Conservation (phyloP, 2,113 vertebrate species). For the Hemibagrus wyckioides region DNA sequence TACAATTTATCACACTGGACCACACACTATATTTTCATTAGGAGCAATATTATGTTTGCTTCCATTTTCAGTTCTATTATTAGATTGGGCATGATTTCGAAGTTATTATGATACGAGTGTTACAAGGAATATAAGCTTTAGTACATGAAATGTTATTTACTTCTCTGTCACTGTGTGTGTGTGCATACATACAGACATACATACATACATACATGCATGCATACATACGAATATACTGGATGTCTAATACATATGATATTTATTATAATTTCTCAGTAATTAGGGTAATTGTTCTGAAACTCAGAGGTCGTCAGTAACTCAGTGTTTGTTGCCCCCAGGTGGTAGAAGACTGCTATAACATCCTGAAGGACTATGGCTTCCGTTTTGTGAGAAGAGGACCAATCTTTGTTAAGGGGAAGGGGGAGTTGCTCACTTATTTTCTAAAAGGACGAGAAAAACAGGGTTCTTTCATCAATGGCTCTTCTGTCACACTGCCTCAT, state of each 20-base stretch:
- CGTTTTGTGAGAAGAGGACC: conserved; percentile 90
- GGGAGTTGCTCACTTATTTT: conserved; percentile 93
- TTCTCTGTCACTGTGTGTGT: not conserved
- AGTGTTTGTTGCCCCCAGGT: conserved; percentile 74
- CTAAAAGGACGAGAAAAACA: conserved; percentile 91
- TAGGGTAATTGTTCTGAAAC: not conserved
- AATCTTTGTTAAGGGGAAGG: conserved; percentile 93
- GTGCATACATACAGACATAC: not conserved
- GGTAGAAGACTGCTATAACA: conserved; percentile 91
- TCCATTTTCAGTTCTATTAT: no score
- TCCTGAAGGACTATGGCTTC: conserved; percentile 90
- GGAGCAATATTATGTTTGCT: not conserved
- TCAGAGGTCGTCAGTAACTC: not conserved
- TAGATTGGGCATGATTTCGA: not conserved
- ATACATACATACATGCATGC: not conserved
- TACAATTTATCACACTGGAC: not conserved
- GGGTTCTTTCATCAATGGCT: conserved; percentile 82
- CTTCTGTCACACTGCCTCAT: conserved; percentile 88
- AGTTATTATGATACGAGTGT: not conserved
- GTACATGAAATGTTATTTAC: not conserved
- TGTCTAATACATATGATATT: not conserved
- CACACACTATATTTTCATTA: not conserved
- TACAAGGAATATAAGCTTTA: not conserved
- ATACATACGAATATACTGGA: not conserved
- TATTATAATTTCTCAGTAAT: not conserved